Percentiles rank a stretch among this genome's conserved stretches.
Conservation (phyloP, 2,113 vertebrate genomes). For the Delphinapterus leucas region DNA sequence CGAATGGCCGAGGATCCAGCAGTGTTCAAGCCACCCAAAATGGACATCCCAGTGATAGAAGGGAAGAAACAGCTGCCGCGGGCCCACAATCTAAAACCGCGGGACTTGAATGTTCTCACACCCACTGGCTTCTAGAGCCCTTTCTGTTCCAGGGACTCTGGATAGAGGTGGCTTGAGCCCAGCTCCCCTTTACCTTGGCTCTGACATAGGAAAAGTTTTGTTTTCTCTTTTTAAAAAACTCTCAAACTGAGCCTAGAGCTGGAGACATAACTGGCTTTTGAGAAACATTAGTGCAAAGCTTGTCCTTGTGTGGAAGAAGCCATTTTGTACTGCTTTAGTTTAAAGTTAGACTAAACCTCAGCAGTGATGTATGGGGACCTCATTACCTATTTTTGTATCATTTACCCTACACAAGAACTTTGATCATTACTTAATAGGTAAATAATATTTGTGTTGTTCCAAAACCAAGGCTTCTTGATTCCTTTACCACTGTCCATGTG, state of each 20-base stretch:
- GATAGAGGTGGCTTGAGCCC: constrained; percentile 22
- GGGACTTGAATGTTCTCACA: constrained; percentile 93
- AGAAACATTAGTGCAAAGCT: not conserved
- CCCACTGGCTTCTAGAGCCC: constrained; percentile 90
- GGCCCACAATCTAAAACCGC: constrained; percentile 90
- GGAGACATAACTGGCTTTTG: not conserved
- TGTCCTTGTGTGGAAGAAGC: constrained; percentile 27
- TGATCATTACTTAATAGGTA: not conserved
- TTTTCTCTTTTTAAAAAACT: not conserved
- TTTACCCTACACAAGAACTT: not conserved
- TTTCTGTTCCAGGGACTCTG: not conserved
- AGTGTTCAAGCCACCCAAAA: constrained; percentile 88
- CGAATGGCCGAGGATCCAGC: constrained; percentile 86
- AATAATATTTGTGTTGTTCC: not conserved
- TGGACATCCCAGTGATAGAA: constrained; percentile 86
- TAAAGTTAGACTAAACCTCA: not conserved
- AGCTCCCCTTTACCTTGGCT: constrained; percentile 29
- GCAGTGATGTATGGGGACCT: not conserved
- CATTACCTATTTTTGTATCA: not conserved
- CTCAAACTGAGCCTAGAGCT: not conserved
- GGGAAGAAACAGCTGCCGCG: constrained; percentile 82
- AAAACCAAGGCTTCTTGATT: not conserved
- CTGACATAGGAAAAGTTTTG: constrained; percentile 59
- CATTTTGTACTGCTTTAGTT: not conserved
- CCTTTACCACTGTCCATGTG: not conserved